phyloP scores from a whole-genome alignment of 35 echinoderm and acorn worm genomes.

The Apostichopus japonicus region DNA sequence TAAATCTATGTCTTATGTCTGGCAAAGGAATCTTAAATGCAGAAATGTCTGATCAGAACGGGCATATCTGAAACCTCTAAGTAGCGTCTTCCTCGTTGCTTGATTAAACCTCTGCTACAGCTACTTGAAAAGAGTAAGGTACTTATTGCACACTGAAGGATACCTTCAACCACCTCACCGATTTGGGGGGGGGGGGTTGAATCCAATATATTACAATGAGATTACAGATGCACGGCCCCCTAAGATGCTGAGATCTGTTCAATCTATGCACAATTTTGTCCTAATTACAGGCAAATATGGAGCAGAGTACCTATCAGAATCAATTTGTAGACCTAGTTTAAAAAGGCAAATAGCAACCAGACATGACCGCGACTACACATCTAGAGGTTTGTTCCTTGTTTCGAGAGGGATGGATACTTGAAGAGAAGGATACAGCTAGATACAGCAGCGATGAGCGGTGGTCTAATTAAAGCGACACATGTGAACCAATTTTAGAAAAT shows the following conservation, averaged over 20 bases:
- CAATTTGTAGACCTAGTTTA: conserved; percentile 40
- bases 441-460: too few species aligned
- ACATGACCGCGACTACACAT: conserved; percentile 18
- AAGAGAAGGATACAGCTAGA: not conserved
- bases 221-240: conserved; percentile 26
- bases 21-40: too few species aligned
- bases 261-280: conserved; percentile 53
- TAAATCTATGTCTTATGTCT: too few species aligned
- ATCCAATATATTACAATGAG: not conserved
- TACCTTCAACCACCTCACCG: not conserved
- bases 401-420: not conserved
- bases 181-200: not conserved
- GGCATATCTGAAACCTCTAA: not conserved
- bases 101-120: not conserved
- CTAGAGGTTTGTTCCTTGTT: not conserved
- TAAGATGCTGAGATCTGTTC: conserved; percentile 5
- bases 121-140: conserved; percentile 9
- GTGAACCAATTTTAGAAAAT: too few species aligned
- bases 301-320: conserved; percentile 11
- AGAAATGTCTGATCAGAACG: not conserved
- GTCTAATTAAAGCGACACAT: too few species aligned
- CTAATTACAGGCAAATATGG: conserved; percentile 34
- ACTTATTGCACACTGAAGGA: not conserved
- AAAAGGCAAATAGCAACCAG: conserved; percentile 38
- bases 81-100: not conserved